Evolutionary conservation across 2,888 invertebrate genomes (phyloP).

Genomic region (Congeria kusceri): DNA sequence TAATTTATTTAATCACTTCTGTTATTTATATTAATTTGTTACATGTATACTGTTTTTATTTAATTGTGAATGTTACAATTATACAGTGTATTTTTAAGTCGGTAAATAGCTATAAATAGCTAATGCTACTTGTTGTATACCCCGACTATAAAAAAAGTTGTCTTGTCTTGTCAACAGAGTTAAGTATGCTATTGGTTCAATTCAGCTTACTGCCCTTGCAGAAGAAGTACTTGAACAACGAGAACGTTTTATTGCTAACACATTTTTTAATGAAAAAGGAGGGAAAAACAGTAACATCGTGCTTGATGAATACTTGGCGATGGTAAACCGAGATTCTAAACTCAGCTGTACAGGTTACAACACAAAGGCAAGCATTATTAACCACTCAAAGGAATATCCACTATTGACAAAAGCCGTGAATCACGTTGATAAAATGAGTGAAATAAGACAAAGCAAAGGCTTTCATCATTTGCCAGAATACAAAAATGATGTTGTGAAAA

Average conservation of each 20-base stretch:
- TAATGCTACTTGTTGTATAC: too few relatives aligned
- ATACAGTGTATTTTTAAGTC: too few relatives aligned
- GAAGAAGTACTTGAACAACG: slow-evolving; percentile 23
- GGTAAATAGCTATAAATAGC: too few relatives aligned
- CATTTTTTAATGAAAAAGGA: slow-evolving; percentile 44
- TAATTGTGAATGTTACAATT: too few relatives aligned
- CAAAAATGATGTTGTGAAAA: slow-evolving; percentile 37
- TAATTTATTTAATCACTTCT: too few relatives aligned
- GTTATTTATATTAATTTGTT: too few relatives aligned
- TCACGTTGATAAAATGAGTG: slow-evolving; percentile 35
- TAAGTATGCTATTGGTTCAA: slow-evolving; percentile 42
- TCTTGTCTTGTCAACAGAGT: too few relatives aligned
- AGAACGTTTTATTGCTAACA: slow-evolving; percentile 34
- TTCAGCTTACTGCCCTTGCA: slow-evolving; percentile 40
- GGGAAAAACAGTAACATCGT: slow-evolving; percentile 54
- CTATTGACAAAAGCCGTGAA: slow-evolving; percentile 27
- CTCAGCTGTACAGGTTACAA: slow-evolving; percentile 32
- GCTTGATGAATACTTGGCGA: slow-evolving; percentile 55
- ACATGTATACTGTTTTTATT: too few relatives aligned
- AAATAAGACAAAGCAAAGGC: slow-evolving; percentile 32
- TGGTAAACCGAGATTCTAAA: slow-evolving; percentile 50
- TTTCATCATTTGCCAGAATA: slow-evolving; percentile 44
- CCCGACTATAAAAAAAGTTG: too few relatives aligned
- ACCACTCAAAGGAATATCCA: slow-evolving; percentile 48
- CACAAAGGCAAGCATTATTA: slow-evolving; percentile 49